A percentile compares a stretch with the other conserved stretches of the same genome.
Conservation (phyloP, 2,797 vertebrate species). For the Rousettus madagascariensis region DNA sequence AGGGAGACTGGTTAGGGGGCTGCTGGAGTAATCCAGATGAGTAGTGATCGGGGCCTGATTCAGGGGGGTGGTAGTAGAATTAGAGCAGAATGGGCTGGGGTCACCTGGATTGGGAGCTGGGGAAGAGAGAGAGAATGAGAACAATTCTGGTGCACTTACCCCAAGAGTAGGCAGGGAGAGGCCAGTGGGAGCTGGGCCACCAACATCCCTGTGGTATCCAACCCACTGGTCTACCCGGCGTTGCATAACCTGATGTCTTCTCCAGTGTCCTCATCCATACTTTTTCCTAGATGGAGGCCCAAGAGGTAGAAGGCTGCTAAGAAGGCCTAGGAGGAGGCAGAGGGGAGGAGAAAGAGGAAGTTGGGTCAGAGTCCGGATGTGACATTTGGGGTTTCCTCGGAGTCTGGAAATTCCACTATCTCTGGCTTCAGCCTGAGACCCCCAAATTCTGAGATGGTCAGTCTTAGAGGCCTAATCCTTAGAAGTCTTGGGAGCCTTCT, state of each 20-base stretch:
- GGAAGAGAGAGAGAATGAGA: background rate
- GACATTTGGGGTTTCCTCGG: constrained; percentile 53
- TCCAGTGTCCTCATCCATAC: background rate
- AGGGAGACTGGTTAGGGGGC: background rate
- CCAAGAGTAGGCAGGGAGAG: background rate
- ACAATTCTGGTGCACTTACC: background rate
- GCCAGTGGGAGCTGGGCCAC: background rate
- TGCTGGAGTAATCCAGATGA: background rate
- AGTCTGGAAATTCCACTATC: constrained; percentile 64
- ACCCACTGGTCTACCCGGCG: background rate
- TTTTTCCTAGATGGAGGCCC: background rate
- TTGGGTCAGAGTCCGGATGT: constrained; percentile 36
- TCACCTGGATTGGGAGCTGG: background rate
- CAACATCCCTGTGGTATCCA: background rate
- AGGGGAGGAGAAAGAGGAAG: constrained; percentile 48
- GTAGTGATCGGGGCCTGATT: background rate
- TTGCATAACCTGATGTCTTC: background rate
- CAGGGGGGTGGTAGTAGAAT: background rate
- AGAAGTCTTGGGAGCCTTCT: background rate
- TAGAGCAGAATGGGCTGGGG: background rate
- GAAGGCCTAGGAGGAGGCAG: background rate
- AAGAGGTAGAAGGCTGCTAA: background rate
- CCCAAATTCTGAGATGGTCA: background rate
- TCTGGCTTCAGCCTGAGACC: background rate
- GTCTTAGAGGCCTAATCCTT: background rate